Percentiles rank a stretch among this genome's conserved stretches.
phyloP scores from a whole-genome alignment of 2,888 invertebrate genomes.

The Drosophila borborema region DNA sequence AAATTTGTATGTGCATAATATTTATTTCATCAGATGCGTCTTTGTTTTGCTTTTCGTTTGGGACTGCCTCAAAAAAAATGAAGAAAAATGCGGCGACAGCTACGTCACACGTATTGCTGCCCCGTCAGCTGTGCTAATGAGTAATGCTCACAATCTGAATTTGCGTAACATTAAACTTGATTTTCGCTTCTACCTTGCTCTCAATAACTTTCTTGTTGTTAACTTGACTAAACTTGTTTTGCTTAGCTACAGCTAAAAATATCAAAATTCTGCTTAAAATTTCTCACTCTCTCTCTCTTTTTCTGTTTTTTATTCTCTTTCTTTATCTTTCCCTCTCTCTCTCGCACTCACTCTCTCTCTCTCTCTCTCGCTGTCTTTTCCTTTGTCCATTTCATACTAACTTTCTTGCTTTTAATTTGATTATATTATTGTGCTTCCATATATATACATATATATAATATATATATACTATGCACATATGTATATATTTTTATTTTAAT shows the following conservation, averaged over 20 bases:
- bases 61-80: constrained; percentile 61
- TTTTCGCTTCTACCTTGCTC: constrained; percentile 6
- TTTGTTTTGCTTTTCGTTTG: constrained; percentile 33
- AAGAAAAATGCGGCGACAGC: not conserved
- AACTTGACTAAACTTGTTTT: constrained; percentile 7
- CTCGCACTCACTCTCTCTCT: not conserved
- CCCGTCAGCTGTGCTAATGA: constrained; percentile 57
- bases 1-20: not conserved
- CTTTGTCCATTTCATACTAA: not conserved
- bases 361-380: not conserved
- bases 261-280: not conserved
- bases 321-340: not conserved
- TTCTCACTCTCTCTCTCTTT: constrained; percentile 36
- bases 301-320: constrained; percentile 5
- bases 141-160: constrained; percentile 44
- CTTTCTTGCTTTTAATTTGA: not conserved
- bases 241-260: not conserved
- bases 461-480: no score
- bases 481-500: no score
- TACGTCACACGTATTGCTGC: constrained; percentile 2
- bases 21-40: constrained; percentile 31
- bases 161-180: constrained; percentile 43
- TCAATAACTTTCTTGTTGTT: not conserved
- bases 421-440: no score
- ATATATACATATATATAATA: no score